These are phyloP conservation scores for Baronia brevicornis DNA, from an alignment of 2,888 invertebrate genomes.

Conservation along the genomic window DNA sequence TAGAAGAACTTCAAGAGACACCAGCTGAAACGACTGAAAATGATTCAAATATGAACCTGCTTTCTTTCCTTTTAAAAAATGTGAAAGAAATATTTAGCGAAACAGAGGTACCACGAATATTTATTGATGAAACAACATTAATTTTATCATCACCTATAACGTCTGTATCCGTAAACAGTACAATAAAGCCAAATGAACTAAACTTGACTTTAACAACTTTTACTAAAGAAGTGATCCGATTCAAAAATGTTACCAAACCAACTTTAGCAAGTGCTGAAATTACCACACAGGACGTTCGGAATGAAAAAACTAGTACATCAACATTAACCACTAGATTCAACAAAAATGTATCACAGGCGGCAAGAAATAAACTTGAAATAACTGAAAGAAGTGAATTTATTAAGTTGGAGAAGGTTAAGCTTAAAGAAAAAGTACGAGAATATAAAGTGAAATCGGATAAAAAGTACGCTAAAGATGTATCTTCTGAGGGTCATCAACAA, in stretches of 20 bases:
- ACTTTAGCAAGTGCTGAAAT: constrained; percentile 18
- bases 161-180: too few relatives aligned
- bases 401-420: too few relatives aligned
- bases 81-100: constrained; percentile 44
- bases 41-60: constrained; percentile 32
- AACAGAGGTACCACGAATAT: constrained; percentile 21
- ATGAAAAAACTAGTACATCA: constrained; percentile 16
- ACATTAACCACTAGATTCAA: too few relatives aligned
- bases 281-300: constrained; percentile 24
- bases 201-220: too few relatives aligned
- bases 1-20: constrained; percentile 35
- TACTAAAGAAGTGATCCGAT: too few relatives aligned
- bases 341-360: too few relatives aligned
- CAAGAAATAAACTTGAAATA: constrained; percentile 14
- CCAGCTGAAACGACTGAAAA: constrained; percentile 23
- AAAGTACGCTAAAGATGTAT: constrained; percentile 7
- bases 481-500: constrained; percentile 15
- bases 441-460: too few relatives aligned
- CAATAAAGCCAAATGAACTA: too few relatives aligned
- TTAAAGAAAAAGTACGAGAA: constrained; percentile 25
- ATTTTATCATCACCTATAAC: too few relatives aligned
- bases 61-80: constrained; percentile 45
- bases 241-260: too few relatives aligned
- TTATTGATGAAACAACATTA: constrained; percentile 14
- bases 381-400: constrained; percentile 21